Conservation (phyloP, 64 coral and sea anemone species). For the Pocillopora damicornis region DNA sequence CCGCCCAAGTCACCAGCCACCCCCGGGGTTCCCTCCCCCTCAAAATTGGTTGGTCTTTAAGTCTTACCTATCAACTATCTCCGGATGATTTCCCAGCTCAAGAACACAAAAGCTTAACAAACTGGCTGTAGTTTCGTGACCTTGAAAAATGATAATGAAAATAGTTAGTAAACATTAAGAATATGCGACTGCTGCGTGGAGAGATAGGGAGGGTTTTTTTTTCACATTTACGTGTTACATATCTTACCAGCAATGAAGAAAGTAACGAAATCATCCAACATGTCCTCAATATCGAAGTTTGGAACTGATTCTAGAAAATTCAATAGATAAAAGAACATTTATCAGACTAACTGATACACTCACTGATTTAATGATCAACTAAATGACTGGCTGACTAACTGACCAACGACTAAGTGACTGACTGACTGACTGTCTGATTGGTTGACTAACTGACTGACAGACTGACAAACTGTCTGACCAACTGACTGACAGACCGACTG, state of each 20-base stretch:
- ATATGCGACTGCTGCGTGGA: not conserved
- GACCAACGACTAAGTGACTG: too few relatives aligned
- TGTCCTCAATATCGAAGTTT: constrained; percentile 33
- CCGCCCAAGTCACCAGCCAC: too few relatives aligned
- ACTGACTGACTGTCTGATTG: too few relatives aligned
- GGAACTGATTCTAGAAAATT: constrained; percentile 29
- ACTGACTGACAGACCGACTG: too few relatives aligned
- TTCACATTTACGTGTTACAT: not conserved
- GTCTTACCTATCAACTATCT: constrained; percentile 10
- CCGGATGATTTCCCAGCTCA: constrained; percentile 41
- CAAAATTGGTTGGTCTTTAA: not conserved
- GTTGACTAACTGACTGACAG: too few relatives aligned
- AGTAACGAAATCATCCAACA: constrained; percentile 59
- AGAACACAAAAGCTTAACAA: constrained; percentile 44
- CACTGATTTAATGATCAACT: too few relatives aligned
- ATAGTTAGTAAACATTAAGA: not conserved
- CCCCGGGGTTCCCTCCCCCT: too few relatives aligned
- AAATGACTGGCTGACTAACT: too few relatives aligned
- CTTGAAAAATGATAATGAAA: not conserved
- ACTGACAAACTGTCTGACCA: too few relatives aligned
- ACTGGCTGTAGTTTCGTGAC: constrained; percentile 69
- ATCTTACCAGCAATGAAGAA: constrained; percentile 64
- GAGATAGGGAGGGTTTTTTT: too few relatives aligned
- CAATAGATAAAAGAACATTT: not conserved
- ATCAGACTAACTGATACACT: too few relatives aligned